These are phyloP conservation scores for Idaea biselata DNA, from an alignment of 2,888 invertebrate species.

Conservation along the genomic window DNA sequence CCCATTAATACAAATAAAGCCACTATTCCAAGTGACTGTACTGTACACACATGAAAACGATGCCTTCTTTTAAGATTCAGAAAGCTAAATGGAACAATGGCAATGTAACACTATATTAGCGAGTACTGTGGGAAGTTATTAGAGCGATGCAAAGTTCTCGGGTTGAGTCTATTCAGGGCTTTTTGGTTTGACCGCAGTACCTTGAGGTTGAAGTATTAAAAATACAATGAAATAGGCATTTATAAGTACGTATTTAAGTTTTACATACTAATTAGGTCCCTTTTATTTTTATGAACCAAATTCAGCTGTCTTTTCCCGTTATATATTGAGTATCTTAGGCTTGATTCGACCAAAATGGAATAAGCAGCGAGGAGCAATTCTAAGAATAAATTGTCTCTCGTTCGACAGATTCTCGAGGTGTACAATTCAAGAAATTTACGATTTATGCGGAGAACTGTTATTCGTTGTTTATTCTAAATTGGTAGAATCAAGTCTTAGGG, in stretches of 20 bases:
- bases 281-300: too few species aligned
- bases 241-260: conserved; percentile 12
- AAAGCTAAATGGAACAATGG: conserved; percentile 58
- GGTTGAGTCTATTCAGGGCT: conserved; percentile 6
- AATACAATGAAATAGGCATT: conserved; percentile 11
- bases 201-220: conserved; percentile 10
- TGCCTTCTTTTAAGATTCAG: conserved; percentile 70
- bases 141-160: conserved; percentile 58
- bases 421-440: too few species aligned
- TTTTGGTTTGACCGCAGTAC: conserved; percentile 10
- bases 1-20: background rate
- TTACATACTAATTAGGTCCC: conserved; percentile 8
- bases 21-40: background rate
- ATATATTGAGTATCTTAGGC: too few species aligned
- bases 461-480: too few species aligned
- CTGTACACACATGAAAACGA: conserved; percentile 55
- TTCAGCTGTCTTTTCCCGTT: too few species aligned
- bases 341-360: too few species aligned
- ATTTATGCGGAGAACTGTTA: too few species aligned
- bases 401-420: too few species aligned
- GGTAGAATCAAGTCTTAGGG: too few species aligned
- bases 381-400: too few species aligned
- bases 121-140: conserved; percentile 55
- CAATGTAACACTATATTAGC: conserved; percentile 52
- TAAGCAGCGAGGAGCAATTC: too few species aligned